Percentiles rank a stretch among this genome's conserved stretches.
phyloP scores from a whole-genome alignment of 2,113 vertebrate species.

The Salvelinus alpinus region DNA sequence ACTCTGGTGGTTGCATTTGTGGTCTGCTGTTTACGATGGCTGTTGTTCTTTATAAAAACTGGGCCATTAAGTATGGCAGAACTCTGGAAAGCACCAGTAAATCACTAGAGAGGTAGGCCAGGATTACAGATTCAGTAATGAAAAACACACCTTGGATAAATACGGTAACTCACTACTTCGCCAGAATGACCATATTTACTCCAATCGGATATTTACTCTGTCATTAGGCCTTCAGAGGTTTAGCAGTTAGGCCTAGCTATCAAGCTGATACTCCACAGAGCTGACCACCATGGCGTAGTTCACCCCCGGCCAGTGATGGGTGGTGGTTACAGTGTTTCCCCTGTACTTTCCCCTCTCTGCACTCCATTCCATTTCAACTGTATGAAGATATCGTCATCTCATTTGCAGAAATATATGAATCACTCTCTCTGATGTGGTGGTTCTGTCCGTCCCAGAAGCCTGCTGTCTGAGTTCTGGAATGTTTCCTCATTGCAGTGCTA shows the following conservation, averaged over 20 bases:
- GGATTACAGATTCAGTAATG: neutral
- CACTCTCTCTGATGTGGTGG: neutral
- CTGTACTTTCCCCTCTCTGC: neutral
- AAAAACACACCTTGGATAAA: neutral
- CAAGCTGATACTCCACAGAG: neutral
- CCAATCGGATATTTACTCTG: neutral
- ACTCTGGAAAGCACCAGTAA: slow-evolving; percentile 32
- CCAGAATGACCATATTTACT: neutral
- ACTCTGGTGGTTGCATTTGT: slow-evolving; percentile 15
- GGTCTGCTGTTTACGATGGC: slow-evolving; percentile 34
- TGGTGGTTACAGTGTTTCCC: neutral
- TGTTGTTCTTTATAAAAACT: slow-evolving; percentile 30
- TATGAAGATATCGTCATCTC: neutral
- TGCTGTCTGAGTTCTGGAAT: neutral
- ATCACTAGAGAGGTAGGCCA: slow-evolving; percentile 7
- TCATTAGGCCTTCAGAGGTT: neutral
- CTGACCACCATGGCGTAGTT: neutral
- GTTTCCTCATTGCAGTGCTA: neutral
- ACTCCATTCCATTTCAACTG: neutral
- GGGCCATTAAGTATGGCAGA: slow-evolving; percentile 27
- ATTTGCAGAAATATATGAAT: neutral
- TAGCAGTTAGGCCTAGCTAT: neutral
- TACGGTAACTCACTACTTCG: neutral
- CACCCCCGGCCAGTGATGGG: neutral
- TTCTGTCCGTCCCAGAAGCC: neutral